Conservation (phyloP, 2,888 invertebrate species). For the Ennomos fuscantarius region DNA sequence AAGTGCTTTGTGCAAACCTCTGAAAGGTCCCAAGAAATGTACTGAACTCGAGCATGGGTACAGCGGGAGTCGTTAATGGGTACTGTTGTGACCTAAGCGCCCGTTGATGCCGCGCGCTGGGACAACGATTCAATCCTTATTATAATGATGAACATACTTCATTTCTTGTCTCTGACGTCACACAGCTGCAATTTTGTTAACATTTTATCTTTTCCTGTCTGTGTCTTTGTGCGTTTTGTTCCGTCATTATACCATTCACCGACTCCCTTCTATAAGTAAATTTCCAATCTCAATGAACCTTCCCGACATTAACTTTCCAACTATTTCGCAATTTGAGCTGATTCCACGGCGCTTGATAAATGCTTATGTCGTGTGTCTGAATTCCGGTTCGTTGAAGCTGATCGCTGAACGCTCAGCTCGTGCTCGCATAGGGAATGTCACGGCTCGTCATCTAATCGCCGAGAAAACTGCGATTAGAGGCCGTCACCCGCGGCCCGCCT, state of each 20-base stretch:
- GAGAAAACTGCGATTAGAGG: slow-evolving; percentile 10
- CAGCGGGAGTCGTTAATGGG: slow-evolving; percentile 14
- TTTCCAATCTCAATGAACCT: background rate
- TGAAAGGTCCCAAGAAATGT: too few species aligned
- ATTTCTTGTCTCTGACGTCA: slow-evolving; percentile 13
- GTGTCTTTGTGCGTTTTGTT: background rate
- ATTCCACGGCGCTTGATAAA: slow-evolving; percentile 23
- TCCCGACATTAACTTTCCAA: slow-evolving; percentile 21
- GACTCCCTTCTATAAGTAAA: background rate
- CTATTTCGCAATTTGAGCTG: slow-evolving; percentile 18
- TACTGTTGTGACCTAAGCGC: slow-evolving; percentile 26
- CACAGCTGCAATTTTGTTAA: slow-evolving; percentile 6
- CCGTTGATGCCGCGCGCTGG: slow-evolving; percentile 23
- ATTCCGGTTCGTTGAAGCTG: slow-evolving; percentile 11
- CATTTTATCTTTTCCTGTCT: slow-evolving; percentile 4
- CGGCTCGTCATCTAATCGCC: slow-evolving; percentile 10
- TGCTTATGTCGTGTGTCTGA: slow-evolving; percentile 17
- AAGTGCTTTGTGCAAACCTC: too few species aligned
- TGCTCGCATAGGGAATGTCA: slow-evolving; percentile 23
- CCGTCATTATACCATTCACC: background rate
- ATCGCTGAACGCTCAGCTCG: slow-evolving; percentile 8
- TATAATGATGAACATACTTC: background rate
- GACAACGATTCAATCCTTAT: slow-evolving; percentile 15
- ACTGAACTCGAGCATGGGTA: too few species aligned
- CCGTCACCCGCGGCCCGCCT: slow-evolving; percentile 1